A percentile compares a stretch with the other conserved stretches of the same genome.
Conservation (phyloP, 2,113 vertebrate species). For the Epinephelus fuscoguttatus region DNA sequence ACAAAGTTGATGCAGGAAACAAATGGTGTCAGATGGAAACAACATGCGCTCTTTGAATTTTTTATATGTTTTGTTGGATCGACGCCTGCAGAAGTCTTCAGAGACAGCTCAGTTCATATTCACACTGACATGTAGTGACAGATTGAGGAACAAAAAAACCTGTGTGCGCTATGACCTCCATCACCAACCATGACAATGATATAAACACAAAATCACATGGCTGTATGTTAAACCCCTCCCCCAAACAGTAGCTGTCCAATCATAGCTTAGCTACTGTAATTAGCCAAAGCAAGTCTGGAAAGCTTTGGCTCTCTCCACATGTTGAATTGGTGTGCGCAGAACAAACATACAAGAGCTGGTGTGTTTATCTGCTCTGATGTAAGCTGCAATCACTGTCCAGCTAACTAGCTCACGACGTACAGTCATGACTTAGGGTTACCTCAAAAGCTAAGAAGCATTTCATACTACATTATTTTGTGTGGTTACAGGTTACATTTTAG, state of each 20-base stretch:
- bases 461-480: too few species aligned
- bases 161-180: not conserved
- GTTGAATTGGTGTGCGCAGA: too few species aligned
- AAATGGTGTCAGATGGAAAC: constrained; percentile 38
- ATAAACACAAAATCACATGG: too few species aligned
- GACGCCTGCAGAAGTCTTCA: constrained; percentile 11
- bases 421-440: too few species aligned
- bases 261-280: not conserved
- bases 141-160: not conserved
- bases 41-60: constrained; percentile 31
- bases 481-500: too few species aligned
- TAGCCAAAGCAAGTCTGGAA: not conserved
- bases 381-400: too few species aligned
- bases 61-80: constrained; percentile 11
- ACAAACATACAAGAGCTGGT: not conserved
- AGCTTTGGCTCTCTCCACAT: not conserved
- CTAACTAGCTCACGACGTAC: not conserved
- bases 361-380: not conserved
- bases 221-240: not conserved
- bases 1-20: constrained; percentile 22
- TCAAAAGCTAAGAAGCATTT: too few species aligned
- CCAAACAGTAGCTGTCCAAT: too few species aligned
- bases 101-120: constrained; percentile 3
- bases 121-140: not conserved
- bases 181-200: not conserved